phyloP scores from a whole-genome alignment of 2,888 invertebrate genomes.

The Eupithecia exiguata region DNA sequence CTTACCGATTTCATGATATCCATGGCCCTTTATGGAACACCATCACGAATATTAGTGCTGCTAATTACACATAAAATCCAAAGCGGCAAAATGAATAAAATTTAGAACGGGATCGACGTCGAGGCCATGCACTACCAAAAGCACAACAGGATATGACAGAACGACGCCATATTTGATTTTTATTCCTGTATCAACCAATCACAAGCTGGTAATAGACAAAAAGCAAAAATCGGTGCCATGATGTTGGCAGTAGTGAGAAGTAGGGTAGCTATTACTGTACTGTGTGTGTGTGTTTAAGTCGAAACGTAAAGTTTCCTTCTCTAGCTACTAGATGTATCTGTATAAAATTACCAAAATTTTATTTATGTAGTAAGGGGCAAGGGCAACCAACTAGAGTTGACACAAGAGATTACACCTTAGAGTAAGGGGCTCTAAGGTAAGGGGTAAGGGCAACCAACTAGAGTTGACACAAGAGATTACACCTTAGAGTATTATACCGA shows the following conservation, averaged over 20 bases:
- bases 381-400: no score
- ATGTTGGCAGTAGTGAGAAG: not conserved
- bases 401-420: no score
- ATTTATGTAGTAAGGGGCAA: no score
- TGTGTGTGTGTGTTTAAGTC: not conserved
- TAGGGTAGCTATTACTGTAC: not conserved
- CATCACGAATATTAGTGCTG: constrained; percentile 80
- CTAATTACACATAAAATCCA: constrained; percentile 71
- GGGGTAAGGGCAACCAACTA: no score
- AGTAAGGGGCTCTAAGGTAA: no score
- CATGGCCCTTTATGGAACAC: constrained; percentile 83
- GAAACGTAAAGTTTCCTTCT: not conserved
- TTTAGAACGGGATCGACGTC: constrained; percentile 74
- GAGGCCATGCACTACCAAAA: constrained; percentile 77
- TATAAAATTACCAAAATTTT: not conserved
- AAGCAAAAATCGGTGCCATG: not conserved
- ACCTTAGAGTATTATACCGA: no score
- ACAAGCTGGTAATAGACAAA: constrained; percentile 47
- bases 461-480: no score
- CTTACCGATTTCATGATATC: constrained; percentile 85
- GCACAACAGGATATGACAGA: constrained; percentile 82
- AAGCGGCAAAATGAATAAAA: constrained; percentile 64
- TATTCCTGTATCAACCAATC: constrained; percentile 59
- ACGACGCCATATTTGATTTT: constrained; percentile 74
- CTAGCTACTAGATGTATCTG: not conserved